These are phyloP conservation scores for Tuta absoluta DNA, from an alignment of 2,888 invertebrate genomes.

Conservation along the genomic window DNA sequence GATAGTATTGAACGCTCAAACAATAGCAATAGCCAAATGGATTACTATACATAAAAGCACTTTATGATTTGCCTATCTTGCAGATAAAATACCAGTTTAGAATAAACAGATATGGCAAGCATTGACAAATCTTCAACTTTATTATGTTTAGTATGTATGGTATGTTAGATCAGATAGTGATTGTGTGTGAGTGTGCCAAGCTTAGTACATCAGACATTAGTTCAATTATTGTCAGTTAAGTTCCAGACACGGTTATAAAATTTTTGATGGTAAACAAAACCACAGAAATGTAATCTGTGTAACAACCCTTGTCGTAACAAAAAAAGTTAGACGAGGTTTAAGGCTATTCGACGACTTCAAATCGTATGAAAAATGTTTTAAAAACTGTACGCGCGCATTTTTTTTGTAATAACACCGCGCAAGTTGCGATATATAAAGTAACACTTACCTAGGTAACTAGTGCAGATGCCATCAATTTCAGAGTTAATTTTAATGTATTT, in stretches of 20 bases:
- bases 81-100: constrained; percentile 17
- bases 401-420: neutral
- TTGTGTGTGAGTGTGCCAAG: too few relatives aligned
- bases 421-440: neutral
- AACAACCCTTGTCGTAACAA: too few relatives aligned
- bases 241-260: too few relatives aligned
- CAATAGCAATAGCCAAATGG: constrained; percentile 14
- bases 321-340: too few relatives aligned
- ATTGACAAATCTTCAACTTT: neutral
- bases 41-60: constrained; percentile 21
- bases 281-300: too few relatives aligned
- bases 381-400: too few relatives aligned
- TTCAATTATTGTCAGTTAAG: too few relatives aligned
- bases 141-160: constrained; percentile 1
- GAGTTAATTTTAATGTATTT: neutral
- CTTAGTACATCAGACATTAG: too few relatives aligned
- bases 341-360: too few relatives aligned
- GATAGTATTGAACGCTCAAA: constrained; percentile 13
- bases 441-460: neutral
- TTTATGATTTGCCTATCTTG: constrained; percentile 12
- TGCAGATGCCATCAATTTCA: neutral
- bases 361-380: too few relatives aligned
- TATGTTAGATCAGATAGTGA: neutral
- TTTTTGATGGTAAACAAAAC: too few relatives aligned
- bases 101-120: neutral